Percentiles rank a stretch among this genome's conserved stretches.
These are phyloP conservation scores for Pyrgus malvae DNA, from an alignment of 2,888 invertebrate species.

Conservation along the genomic window DNA sequence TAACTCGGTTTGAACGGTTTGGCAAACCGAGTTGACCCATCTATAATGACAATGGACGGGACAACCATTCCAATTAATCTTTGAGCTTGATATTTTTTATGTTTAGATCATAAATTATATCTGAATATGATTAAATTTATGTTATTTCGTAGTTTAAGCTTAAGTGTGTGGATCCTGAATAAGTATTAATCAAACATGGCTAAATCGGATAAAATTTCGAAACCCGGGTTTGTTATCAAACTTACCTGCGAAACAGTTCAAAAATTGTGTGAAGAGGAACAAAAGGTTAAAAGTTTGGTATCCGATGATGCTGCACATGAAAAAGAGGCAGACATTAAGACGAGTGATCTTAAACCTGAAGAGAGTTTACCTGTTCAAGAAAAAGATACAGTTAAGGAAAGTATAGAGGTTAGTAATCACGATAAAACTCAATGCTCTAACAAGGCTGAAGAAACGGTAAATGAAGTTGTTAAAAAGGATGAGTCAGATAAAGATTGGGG, in stretches of 20 bases:
- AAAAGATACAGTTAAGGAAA: too few species aligned
- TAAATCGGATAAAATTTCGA: slow-evolving; percentile 53
- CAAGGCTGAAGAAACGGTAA: not conserved
- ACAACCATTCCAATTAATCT: too few species aligned
- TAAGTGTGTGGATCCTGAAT: not conserved
- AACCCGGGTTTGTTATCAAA: slow-evolving; percentile 74
- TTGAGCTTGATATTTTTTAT: too few species aligned
- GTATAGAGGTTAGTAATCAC: slow-evolving; percentile 12
- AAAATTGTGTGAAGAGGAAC: slow-evolving; percentile 65
- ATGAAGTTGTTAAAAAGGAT: not conserved
- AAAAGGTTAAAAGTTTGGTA: slow-evolving; percentile 46
- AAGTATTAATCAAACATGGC: slow-evolving; percentile 43
- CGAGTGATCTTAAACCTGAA: slow-evolving; percentile 17
- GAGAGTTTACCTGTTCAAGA: too few species aligned
- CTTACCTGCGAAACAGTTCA: slow-evolving; percentile 71
- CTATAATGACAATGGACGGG: too few species aligned
- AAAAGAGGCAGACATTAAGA: not conserved
- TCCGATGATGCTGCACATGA: slow-evolving; percentile 6
- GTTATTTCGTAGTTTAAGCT: not conserved
- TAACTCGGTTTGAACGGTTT: too few species aligned
- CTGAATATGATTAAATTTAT: too few species aligned
- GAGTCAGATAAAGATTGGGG: slow-evolving; percentile 47
- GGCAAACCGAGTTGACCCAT: too few species aligned
- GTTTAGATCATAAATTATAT: too few species aligned
- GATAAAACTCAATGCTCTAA: not conserved